These are phyloP conservation scores for Acanthochromis polyacanthus DNA, from an alignment of 2,113 vertebrate genomes.

Conservation along the genomic window DNA sequence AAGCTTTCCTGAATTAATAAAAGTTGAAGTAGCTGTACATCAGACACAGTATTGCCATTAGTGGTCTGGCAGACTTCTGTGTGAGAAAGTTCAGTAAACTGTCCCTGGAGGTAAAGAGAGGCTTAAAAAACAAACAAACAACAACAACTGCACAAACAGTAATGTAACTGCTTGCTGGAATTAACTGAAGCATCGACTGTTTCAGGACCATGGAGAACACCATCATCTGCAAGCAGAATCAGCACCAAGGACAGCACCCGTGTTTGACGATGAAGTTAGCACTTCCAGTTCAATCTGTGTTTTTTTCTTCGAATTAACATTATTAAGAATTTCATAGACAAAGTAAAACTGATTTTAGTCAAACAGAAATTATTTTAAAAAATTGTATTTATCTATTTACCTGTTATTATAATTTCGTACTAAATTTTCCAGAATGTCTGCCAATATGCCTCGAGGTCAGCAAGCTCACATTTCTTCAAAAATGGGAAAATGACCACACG, in stretches of 20 bases:
- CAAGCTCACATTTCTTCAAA: background rate
- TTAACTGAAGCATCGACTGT: background rate
- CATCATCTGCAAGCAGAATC: background rate
- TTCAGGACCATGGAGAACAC: constrained; percentile 65
- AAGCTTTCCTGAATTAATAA: background rate
- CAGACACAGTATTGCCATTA: background rate
- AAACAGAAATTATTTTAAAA: too few relatives aligned
- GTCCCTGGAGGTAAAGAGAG: background rate
- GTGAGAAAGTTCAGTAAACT: background rate
- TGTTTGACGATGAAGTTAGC: background rate
- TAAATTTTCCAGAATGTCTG: background rate
- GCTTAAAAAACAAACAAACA: background rate
- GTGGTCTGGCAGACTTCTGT: background rate
- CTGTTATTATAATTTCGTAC: background rate
- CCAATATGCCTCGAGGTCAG: background rate
- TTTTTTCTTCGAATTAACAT: too few relatives aligned
- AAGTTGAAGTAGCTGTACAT: constrained; percentile 5
- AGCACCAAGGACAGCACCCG: constrained; percentile 67
- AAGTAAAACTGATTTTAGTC: too few relatives aligned
- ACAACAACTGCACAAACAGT: background rate
- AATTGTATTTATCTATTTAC: too few relatives aligned
- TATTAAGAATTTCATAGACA: too few relatives aligned
- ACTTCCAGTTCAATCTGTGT: background rate
- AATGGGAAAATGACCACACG: background rate
- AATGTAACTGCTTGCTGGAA: background rate